phyloP scores from a whole-genome alignment of 2,888 invertebrate species.

The Nomada goodeniana region DNA sequence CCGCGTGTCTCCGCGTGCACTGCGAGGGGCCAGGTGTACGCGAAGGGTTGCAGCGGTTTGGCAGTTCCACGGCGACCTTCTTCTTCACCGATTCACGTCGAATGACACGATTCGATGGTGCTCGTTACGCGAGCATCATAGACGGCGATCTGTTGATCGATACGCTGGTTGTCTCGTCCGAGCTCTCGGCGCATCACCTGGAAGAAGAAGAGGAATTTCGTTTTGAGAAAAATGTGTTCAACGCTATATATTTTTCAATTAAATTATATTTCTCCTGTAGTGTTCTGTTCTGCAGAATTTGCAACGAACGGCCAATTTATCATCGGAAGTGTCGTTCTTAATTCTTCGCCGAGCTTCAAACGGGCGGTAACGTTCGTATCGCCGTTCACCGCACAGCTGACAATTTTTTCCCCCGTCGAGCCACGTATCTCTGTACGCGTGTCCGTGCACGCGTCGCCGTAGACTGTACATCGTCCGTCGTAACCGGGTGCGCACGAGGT shows the following conservation, averaged over 20 bases:
- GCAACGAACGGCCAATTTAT: too few relatives aligned
- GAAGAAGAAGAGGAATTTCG: slow-evolving; percentile 50
- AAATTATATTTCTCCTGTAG: neutral
- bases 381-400: slow-evolving; percentile 30
- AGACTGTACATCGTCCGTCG: slow-evolving; percentile 48
- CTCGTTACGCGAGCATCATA: slow-evolving; percentile 64
- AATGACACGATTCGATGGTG: neutral
- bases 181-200: slow-evolving; percentile 73
- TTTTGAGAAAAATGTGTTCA: neutral
- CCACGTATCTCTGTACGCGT: neutral
- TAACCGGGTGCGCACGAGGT: slow-evolving; percentile 37
- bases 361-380: neutral
- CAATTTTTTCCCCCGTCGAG: slow-evolving; percentile 11
- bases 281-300: too few relatives aligned
- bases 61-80: neutral
- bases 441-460: slow-evolving; percentile 35
- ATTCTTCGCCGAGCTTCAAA: too few relatives aligned
- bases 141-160: slow-evolving; percentile 14
- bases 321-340: neutral
- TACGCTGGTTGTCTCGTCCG: slow-evolving; percentile 28
- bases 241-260: neutral
- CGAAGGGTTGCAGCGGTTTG: too few relatives aligned
- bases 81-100: neutral
- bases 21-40: too few relatives aligned
- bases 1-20: too few relatives aligned